Percentiles rank a stretch among this genome's conserved stretches.
These are phyloP conservation scores for Altica lythri DNA, from an alignment of 2,888 invertebrate genomes.

Conservation along the genomic window DNA sequence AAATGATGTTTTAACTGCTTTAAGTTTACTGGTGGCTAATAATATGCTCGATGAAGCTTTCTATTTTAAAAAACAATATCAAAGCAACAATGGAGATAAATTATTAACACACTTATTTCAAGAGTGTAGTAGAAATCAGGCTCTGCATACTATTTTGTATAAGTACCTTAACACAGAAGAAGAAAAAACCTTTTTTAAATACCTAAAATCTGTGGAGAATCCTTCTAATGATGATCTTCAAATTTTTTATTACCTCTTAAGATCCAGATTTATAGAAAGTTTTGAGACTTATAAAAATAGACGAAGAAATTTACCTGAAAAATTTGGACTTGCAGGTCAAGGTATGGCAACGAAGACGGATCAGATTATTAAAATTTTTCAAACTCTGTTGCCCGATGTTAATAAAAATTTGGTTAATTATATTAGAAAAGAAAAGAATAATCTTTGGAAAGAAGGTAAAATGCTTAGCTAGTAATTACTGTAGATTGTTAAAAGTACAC, in stretches of 20 bases:
- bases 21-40: slow-evolving; percentile 67
- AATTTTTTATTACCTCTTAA: slow-evolving; percentile 71
- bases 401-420: slow-evolving; percentile 47
- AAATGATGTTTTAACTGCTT: slow-evolving; percentile 61
- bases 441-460: slow-evolving; percentile 46
- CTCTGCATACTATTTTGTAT: slow-evolving; percentile 66
- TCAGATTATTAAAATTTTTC: slow-evolving; percentile 46
- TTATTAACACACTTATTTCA: slow-evolving; percentile 67
- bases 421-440: slow-evolving; percentile 45
- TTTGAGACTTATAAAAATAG: slow-evolving; percentile 59
- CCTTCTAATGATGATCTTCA: slow-evolving; percentile 68
- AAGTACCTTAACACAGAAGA: slow-evolving; percentile 67
- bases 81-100: slow-evolving; percentile 57
- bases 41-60: slow-evolving; percentile 70
- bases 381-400: slow-evolving; percentile 48
- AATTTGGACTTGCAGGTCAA: slow-evolving; percentile 49
- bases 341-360: slow-evolving; percentile 42
- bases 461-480: background rate
- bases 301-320: slow-evolving; percentile 36
- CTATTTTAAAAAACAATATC: slow-evolving; percentile 65
- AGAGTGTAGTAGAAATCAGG: slow-evolving; percentile 63
- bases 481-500: background rate
- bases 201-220: slow-evolving; percentile 62
- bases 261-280: slow-evolving; percentile 64
- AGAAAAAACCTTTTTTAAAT: slow-evolving; percentile 70